Evolutionary conservation across 2,888 invertebrate species (phyloP).

Genomic region (Teleiodes luculella): DNA sequence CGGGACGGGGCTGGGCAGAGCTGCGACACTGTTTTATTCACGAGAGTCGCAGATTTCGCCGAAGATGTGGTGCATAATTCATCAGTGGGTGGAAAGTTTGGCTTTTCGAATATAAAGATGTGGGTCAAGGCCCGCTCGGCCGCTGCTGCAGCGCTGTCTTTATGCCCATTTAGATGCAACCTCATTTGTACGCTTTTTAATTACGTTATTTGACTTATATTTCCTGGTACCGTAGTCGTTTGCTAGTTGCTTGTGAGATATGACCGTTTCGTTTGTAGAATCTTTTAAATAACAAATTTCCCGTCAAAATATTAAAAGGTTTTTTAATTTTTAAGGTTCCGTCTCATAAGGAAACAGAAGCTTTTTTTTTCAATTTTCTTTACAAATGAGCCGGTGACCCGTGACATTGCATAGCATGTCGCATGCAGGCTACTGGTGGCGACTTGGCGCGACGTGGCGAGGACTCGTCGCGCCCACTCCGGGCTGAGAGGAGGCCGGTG

Average conservation of each 20-base stretch:
- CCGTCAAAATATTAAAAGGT: too few relatives aligned
- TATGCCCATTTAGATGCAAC: conserved; percentile 31
- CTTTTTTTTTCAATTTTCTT: too few relatives aligned
- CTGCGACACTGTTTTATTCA: conserved; percentile 24
- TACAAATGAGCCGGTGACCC: too few relatives aligned
- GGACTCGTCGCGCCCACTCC: conserved; percentile 23
- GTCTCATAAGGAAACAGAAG: too few relatives aligned
- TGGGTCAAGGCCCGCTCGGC: conserved; percentile 44
- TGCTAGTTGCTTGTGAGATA: background rate
- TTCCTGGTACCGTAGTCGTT: conserved; percentile 14
- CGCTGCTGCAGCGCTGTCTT: background rate
- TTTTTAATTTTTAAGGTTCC: too few relatives aligned
- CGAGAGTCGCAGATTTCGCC: conserved; percentile 25
- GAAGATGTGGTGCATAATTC: conserved; percentile 45
- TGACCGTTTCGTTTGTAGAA: too few relatives aligned
- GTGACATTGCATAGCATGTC: background rate
- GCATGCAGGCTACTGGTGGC: background rate
- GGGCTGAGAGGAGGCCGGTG: conserved; percentile 46
- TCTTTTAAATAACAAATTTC: too few relatives aligned
- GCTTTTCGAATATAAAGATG: conserved; percentile 54
- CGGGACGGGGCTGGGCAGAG: background rate
- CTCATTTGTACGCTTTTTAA: conserved; percentile 46
- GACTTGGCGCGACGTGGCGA: background rate
- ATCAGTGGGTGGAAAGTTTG: conserved; percentile 55
- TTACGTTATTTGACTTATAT: conserved; percentile 40